Evolutionary conservation across 2,113 vertebrate species (phyloP).

Genomic region (Caretta caretta): DNA sequence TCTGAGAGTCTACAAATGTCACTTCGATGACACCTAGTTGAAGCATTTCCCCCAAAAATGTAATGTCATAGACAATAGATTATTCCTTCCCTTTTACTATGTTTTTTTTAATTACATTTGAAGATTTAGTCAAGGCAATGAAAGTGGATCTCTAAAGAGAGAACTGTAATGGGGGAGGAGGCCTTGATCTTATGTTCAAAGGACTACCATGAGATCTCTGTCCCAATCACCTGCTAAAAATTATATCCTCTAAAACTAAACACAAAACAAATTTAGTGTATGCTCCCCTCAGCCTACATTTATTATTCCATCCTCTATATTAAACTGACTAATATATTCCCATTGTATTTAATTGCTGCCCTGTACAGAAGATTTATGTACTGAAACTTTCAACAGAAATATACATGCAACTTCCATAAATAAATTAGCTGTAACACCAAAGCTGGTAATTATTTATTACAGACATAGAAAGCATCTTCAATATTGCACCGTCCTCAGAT

Average conservation of each 20-base stretch:
- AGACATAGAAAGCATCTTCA: conserved; percentile 38
- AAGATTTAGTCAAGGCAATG: not conserved
- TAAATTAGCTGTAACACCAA: conserved; percentile 27
- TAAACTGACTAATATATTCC: conserved; percentile 55
- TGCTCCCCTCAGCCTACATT: conserved; percentile 20
- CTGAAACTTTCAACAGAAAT: conserved; percentile 53
- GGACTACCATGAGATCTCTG: not conserved
- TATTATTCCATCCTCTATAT: conserved; percentile 55
- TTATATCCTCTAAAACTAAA: conserved; percentile 60
- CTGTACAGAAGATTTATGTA: conserved; percentile 33
- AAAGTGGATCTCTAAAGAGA: conserved; percentile 14
- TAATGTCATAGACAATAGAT: not conserved
- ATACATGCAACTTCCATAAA: conserved; percentile 52
- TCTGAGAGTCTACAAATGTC: conserved; percentile 5
- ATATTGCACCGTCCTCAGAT: not conserved
- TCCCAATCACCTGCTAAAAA: conserved; percentile 73
- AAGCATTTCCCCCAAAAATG: not conserved
- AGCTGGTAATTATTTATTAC: conserved; percentile 53
- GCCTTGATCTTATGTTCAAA: not conserved
- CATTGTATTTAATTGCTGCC: conserved; percentile 55
- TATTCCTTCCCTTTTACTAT: not conserved
- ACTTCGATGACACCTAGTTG: not conserved
- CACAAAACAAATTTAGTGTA: conserved; percentile 62
- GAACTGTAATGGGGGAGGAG: not conserved
- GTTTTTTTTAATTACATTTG: not conserved